phyloP scores from a whole-genome alignment of 2,113 vertebrate genomes.

The Labeo catla region DNA sequence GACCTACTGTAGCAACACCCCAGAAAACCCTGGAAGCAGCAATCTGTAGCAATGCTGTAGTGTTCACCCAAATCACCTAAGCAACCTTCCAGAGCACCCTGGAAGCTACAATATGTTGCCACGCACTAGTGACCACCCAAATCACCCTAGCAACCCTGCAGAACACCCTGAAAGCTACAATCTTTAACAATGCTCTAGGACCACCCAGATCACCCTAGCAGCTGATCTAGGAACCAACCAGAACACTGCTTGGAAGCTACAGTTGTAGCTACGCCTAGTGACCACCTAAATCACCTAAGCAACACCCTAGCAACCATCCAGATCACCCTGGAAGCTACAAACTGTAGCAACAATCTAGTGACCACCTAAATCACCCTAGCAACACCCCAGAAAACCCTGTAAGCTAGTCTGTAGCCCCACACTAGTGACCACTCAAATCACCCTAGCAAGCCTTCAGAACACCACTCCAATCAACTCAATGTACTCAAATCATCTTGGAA shows the following conservation, averaged over 20 bases:
- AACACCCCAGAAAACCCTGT: neutral
- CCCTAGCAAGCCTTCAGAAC: neutral
- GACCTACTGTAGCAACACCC: too few relatives aligned
- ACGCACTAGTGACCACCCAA: neutral
- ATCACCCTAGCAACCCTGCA: neutral
- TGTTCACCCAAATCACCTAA: too few relatives aligned
- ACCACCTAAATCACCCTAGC: neutral
- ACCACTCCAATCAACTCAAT: neutral
- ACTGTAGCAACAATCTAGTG: neutral
- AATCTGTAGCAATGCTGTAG: too few relatives aligned
- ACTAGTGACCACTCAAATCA: neutral
- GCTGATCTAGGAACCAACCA: too few relatives aligned
- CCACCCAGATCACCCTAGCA: too few relatives aligned
- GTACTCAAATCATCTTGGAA: too few relatives aligned
- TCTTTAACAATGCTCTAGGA: too few relatives aligned
- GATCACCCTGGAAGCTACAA: neutral
- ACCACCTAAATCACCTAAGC: neutral
- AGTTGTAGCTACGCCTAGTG: too few relatives aligned
- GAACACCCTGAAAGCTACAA: too few relatives aligned
- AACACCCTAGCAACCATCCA: neutral
- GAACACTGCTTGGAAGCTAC: too few relatives aligned
- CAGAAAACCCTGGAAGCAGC: too few relatives aligned
- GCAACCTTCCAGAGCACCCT: neutral
- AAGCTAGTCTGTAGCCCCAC: neutral
- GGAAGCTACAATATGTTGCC: too few relatives aligned